Evolutionary conservation across 2,888 invertebrate species (phyloP).

Genomic region (Troilus luridus): DNA sequence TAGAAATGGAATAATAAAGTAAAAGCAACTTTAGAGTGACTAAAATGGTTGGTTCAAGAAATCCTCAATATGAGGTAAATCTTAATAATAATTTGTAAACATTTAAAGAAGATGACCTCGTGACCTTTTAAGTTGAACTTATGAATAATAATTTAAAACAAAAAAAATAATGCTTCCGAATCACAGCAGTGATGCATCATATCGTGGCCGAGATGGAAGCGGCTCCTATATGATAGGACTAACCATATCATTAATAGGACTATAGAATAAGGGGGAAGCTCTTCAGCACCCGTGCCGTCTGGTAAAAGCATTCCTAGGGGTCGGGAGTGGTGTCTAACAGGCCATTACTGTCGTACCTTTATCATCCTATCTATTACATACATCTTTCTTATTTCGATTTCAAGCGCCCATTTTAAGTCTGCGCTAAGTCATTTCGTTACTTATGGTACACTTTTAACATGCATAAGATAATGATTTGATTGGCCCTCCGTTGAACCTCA

Average conservation of each 20-base stretch:
- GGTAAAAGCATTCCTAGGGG: slow-evolving; percentile 39
- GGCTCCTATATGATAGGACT: background rate
- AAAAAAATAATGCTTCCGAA: no score
- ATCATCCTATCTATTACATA: background rate
- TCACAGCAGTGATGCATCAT: background rate
- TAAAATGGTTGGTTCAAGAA: no score
- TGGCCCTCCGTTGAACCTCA: no score
- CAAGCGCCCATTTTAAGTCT: background rate
- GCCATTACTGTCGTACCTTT: background rate
- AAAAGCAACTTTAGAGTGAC: no score
- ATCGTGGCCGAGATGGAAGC: background rate
- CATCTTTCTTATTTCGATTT: slow-evolving; percentile 26
- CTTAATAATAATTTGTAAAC: no score
- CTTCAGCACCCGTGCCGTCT: background rate
- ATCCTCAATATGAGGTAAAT: no score
- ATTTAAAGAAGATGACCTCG: no score
- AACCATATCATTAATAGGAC: background rate
- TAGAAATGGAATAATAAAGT: no score
- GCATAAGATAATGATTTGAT: no score
- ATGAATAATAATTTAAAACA: no score
- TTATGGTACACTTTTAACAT: background rate
- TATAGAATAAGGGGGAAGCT: background rate
- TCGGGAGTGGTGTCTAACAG: slow-evolving; percentile 6
- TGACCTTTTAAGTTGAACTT: no score
- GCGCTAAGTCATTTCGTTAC: background rate